Conservation (phyloP, 1,140 invertebrate genomes). For the Seison nebaliae region DNA sequence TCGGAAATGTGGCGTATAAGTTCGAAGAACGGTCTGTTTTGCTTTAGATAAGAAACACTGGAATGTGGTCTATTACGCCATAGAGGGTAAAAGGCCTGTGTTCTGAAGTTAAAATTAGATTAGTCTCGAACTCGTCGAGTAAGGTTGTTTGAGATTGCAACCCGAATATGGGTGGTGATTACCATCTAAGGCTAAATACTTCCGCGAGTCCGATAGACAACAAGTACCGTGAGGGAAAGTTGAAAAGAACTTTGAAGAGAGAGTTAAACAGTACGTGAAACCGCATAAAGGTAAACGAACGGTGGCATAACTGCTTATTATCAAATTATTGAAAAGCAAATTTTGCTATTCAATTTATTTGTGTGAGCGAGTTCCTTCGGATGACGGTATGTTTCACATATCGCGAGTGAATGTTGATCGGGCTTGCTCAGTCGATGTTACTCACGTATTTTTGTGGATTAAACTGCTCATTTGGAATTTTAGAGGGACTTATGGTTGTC, state of each 20-base stretch:
- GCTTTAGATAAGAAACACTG: no score
- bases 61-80: no score
- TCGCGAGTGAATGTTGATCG: slow-evolving; percentile 18
- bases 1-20: no score
- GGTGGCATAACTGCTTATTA: no score
- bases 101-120: no score
- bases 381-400: slow-evolving; percentile 10
- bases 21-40: no score
- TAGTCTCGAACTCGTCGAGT: no score
- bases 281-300: slow-evolving; percentile 41
- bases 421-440: slow-evolving; percentile 19
- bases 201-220: slow-evolving; percentile 54
- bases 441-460: neutral
- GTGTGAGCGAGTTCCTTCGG: slow-evolving; percentile 17
- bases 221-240: slow-evolving; percentile 69
- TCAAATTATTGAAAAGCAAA: no score
- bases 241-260: slow-evolving; percentile 65
- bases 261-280: slow-evolving; percentile 59
- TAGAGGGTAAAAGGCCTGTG: no score
- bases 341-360: no score
- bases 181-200: slow-evolving; percentile 60
- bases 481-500: slow-evolving; percentile 32
- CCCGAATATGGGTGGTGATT: slow-evolving; percentile 50
- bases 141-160: slow-evolving; percentile 57
- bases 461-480: slow-evolving; percentile 2